phyloP scores from a whole-genome alignment of 2,113 vertebrate genomes.

The Synodontis membranacea region DNA sequence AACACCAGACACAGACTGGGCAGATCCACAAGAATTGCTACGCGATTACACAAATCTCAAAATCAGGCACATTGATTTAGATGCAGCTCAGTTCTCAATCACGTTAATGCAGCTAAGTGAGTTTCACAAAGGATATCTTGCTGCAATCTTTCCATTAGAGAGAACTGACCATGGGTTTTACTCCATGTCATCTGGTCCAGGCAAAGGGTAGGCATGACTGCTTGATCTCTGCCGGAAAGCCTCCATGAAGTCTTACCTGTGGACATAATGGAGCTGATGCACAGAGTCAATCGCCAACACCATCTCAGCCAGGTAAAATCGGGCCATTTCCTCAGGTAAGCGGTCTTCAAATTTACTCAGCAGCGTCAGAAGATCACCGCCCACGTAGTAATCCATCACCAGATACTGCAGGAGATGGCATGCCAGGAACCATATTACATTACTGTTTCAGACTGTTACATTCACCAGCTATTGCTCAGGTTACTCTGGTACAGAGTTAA shows the following conservation, averaged over 20 bases:
- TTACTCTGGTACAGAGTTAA: background rate
- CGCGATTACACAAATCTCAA: background rate
- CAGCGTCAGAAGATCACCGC: constrained; percentile 94
- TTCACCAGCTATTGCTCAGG: background rate
- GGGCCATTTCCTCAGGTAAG: constrained; percentile 96
- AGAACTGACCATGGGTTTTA: background rate
- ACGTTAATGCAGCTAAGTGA: background rate
- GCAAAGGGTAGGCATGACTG: background rate
- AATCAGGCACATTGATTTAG: constrained; percentile 17
- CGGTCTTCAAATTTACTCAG: constrained; percentile 99
- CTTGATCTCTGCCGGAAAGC: background rate
- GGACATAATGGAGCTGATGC: constrained; percentile 96
- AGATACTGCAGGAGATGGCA: constrained; percentile 79
- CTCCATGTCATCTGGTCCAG: background rate
- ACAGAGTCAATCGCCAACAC: constrained; percentile 97
- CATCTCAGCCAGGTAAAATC: constrained; percentile 98
- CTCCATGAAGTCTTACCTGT: constrained; percentile 78
- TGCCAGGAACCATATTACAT: constrained; percentile 18
- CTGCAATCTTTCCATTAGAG: background rate
- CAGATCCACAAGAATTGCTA: background rate
- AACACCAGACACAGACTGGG: background rate
- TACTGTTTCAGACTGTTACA: background rate
- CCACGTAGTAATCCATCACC: constrained; percentile 99
- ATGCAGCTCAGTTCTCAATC: background rate
- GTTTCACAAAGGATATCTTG: background rate